Evolutionary conservation across 1,140 invertebrate species (phyloP).

Genomic region (Saccostrea cuccullata): DNA sequence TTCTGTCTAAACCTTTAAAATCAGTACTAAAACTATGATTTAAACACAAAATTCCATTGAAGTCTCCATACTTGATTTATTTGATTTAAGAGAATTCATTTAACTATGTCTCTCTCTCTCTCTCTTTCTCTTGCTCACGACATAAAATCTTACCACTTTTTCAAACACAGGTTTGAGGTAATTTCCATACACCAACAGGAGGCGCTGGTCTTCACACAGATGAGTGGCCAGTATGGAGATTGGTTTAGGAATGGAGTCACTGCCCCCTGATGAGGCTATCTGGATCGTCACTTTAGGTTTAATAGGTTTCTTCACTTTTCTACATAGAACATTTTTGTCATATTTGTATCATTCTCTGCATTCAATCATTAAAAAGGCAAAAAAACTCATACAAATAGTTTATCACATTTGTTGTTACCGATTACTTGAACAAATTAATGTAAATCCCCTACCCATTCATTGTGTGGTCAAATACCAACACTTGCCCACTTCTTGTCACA

Average conservation of each 20-base stretch:
- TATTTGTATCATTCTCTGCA: background rate
- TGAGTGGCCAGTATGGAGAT: constrained; percentile 70
- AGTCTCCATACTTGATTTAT: background rate
- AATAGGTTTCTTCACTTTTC: constrained; percentile 72
- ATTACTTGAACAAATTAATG: background rate
- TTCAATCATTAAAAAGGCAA: too few relatives aligned
- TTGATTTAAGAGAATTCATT: too few relatives aligned
- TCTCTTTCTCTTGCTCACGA: too few relatives aligned
- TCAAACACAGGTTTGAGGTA: constrained; percentile 75
- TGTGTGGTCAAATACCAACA: constrained; percentile 87
- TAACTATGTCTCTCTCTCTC: background rate
- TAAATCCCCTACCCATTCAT: constrained; percentile 83
- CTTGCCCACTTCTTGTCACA: constrained; percentile 86
- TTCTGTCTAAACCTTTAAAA: background rate
- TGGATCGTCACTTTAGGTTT: constrained; percentile 72
- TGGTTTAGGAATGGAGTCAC: constrained; percentile 59
- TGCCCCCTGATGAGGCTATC: constrained; percentile 62
- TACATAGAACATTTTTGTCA: constrained; percentile 47
- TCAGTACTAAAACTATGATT: background rate
- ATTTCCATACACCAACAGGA: constrained; percentile 73
- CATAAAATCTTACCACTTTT: constrained; percentile 69
- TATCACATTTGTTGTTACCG: too few relatives aligned
- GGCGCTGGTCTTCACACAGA: constrained; percentile 58
- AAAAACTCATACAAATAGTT: too few relatives aligned
- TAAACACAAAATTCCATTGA: background rate